Evolutionary conservation across 2,888 invertebrate genomes (phyloP).

Genomic region (Gnatocerus cornutus): DNA sequence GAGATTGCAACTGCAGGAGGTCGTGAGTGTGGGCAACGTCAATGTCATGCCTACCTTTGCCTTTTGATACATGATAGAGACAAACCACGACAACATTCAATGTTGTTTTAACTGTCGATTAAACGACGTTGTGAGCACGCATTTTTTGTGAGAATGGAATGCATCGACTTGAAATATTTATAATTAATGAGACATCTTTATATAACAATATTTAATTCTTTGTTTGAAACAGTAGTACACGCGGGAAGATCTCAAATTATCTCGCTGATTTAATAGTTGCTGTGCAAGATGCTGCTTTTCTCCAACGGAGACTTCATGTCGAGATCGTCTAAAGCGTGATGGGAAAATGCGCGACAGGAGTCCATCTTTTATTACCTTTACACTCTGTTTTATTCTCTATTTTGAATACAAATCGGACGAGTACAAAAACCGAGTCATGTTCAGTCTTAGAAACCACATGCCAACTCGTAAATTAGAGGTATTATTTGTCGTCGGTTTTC

Average conservation of each 20-base stretch:
- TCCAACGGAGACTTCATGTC: slow-evolving; percentile 34
- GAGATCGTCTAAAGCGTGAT: slow-evolving; percentile 34
- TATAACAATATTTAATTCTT: slow-evolving; percentile 1
- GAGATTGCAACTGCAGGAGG: slow-evolving; percentile 41
- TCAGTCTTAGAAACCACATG: slow-evolving; percentile 34
- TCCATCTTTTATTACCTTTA: slow-evolving; percentile 47
- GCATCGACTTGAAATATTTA: slow-evolving; percentile 8
- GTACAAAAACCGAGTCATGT: slow-evolving; percentile 34
- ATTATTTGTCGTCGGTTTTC: slow-evolving; percentile 33
- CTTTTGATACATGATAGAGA: slow-evolving; percentile 47
- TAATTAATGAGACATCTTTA: slow-evolving; percentile 35
- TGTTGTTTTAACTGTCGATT: slow-evolving; percentile 32
- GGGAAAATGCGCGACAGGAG: slow-evolving; percentile 42
- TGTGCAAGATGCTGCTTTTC: slow-evolving; percentile 24
- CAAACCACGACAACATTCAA: slow-evolving; percentile 41
- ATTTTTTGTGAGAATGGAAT: slow-evolving; percentile 33
- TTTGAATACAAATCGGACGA: slow-evolving; percentile 49
- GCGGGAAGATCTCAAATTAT: slow-evolving; percentile 21
- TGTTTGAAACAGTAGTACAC: slow-evolving; percentile 19
- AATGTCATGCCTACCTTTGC: slow-evolving; percentile 43
- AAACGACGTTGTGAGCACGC: slow-evolving; percentile 31
- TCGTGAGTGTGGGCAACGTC: slow-evolving; percentile 46
- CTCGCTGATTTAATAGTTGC: slow-evolving; percentile 26
- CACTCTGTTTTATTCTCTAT: slow-evolving; percentile 45
- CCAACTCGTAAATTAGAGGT: slow-evolving; percentile 32